Evolutionary conservation across 1,140 invertebrate species (phyloP).

Genomic region (Theocolax elegans): DNA sequence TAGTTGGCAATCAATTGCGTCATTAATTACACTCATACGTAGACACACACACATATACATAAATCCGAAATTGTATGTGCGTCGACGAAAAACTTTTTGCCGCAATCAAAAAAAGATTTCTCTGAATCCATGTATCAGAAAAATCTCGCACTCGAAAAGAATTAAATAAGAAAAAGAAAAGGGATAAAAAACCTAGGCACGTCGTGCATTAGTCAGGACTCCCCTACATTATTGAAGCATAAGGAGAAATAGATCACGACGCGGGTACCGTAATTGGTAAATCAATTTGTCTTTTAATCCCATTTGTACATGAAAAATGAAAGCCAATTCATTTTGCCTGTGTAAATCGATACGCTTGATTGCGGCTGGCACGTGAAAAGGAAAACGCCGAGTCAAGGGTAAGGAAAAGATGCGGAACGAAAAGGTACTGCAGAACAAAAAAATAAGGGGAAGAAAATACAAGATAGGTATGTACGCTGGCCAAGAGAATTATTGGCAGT

Average conservation of each 20-base stretch:
- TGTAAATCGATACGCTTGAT: conserved; percentile 11
- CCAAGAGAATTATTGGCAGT: no score
- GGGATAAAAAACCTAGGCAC: conserved; percentile 13
- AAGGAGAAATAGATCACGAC: conserved; percentile 23
- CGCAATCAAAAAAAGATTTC: conserved; percentile 13
- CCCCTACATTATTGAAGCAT: conserved; percentile 22
- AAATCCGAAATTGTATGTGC: no score
- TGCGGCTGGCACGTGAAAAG: conserved; percentile 10
- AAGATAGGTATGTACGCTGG: no score
- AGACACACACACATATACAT: no score
- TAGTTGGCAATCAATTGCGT: no score
- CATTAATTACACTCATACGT: no score
- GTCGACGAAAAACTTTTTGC: no score
- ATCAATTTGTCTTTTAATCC: conserved; percentile 34
- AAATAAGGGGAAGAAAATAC: no score
- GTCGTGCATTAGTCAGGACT: conserved; percentile 13
- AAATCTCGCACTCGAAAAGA: neutral
- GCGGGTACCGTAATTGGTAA: conserved; percentile 15
- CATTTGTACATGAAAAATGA: conserved; percentile 36
- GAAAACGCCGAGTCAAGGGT: neutral
- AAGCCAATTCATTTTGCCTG: conserved; percentile 10
- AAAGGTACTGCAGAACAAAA: no score
- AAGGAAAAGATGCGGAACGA: neutral
- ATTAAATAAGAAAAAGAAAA: neutral
- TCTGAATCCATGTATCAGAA: neutral